Percentiles rank a stretch among this genome's conserved stretches.
These are phyloP conservation scores for Hippocampus barbouri DNA, from an alignment of 2,113 vertebrate species.

Conservation along the genomic window DNA sequence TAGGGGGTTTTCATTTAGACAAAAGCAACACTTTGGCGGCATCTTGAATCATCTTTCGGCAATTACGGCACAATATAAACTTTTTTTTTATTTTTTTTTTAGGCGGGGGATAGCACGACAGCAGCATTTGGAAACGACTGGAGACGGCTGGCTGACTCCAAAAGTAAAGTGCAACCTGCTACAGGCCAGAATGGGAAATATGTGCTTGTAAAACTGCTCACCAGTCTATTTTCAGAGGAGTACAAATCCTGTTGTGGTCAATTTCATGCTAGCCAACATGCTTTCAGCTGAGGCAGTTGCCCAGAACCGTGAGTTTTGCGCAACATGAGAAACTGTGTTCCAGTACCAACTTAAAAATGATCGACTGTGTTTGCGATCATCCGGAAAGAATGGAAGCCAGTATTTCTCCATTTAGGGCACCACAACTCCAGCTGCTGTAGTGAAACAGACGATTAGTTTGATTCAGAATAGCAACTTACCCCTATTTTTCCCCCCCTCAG, in stretches of 20 bases:
- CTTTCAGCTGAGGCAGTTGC: not conserved
- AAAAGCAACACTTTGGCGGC: no score
- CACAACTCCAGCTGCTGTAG: slow-evolving; percentile 46
- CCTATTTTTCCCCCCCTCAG: slow-evolving; percentile 54
- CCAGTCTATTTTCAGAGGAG: not conserved
- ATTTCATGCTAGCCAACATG: not conserved
- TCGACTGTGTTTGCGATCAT: not conserved
- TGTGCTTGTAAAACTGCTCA: not conserved
- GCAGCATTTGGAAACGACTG: no score
- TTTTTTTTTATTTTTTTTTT: no score
- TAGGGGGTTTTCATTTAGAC: no score
- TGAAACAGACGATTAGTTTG: slow-evolving; percentile 59
- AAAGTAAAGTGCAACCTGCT: no score
- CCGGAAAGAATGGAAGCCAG: not conserved
- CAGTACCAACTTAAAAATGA: not conserved
- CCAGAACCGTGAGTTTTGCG: not conserved
- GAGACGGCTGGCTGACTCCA: no score
- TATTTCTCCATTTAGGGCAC: not conserved
- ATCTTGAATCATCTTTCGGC: no score
- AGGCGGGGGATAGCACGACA: no score
- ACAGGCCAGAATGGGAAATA: not conserved
- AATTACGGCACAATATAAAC: no score
- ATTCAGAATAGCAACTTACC: slow-evolving; percentile 63
- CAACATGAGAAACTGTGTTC: not conserved
- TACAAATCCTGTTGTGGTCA: not conserved